Evolutionary conservation across 2,888 invertebrate species (phyloP).

Genomic region (Drosophila borborema): DNA sequence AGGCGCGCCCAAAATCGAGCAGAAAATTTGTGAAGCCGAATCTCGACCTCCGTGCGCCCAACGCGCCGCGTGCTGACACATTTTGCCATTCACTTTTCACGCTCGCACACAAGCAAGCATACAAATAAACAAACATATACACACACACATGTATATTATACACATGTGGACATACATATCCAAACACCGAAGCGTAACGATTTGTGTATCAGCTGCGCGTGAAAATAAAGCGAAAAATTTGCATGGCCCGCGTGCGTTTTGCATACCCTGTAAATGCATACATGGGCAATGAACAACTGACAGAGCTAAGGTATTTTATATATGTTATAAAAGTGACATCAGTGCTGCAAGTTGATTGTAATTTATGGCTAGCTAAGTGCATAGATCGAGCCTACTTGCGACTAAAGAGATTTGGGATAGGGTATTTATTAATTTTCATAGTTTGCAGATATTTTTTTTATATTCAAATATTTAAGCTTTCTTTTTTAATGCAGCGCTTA

Average conservation of each 20-base stretch:
- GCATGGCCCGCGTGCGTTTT: conserved; percentile 36
- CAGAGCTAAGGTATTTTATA: background rate
- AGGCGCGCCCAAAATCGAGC: conserved; percentile 47
- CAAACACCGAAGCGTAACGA: conserved; percentile 24
- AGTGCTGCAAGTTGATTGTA: too few relatives aligned
- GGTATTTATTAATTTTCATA: background rate
- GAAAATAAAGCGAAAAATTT: conserved; percentile 72
- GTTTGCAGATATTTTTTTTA: background rate
- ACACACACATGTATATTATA: conserved; percentile 1
- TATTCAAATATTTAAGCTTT: background rate
- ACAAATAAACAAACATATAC: conserved; percentile 18
- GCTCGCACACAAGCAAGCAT: conserved; percentile 45
- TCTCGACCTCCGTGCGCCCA: conserved; percentile 34
- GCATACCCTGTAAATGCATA: conserved; percentile 21
- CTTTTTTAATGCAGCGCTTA: background rate
- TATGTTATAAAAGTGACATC: too few relatives aligned
- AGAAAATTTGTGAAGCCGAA: conserved; percentile 56
- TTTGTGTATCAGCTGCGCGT: conserved; percentile 74
- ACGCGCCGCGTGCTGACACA: conserved; percentile 61
- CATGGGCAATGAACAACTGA: background rate
- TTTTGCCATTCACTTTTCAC: conserved; percentile 76
- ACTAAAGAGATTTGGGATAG: background rate
- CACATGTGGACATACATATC: conserved; percentile 7
- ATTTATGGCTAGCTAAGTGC: too few relatives aligned
- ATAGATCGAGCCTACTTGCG: background rate